A percentile compares a stretch with the other conserved stretches of the same genome.
These are phyloP conservation scores for Dendrolimus punctatus DNA, from an alignment of 1,140 invertebrate genomes.

Conservation along the genomic window DNA sequence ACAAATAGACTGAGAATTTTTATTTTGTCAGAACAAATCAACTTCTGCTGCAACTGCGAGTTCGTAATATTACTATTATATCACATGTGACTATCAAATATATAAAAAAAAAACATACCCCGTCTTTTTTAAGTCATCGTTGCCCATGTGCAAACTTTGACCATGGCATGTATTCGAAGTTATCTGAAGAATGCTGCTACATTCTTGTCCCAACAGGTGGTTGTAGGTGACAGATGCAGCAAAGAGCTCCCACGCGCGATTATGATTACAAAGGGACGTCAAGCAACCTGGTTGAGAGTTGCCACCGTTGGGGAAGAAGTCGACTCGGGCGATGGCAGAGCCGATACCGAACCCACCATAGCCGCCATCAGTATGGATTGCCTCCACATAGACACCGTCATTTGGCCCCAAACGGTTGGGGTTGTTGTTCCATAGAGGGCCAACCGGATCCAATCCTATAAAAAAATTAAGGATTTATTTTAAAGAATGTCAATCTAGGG, in stretches of 20 bases:
- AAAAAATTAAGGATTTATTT: constrained; percentile 39
- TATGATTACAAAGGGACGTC: constrained; percentile 74
- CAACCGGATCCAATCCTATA: constrained; percentile 79
- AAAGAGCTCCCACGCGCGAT: constrained; percentile 74
- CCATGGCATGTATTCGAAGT: constrained; percentile 29
- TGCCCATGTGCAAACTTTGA: constrained; percentile 26
- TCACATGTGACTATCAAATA: too few relatives aligned
- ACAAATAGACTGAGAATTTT: too few relatives aligned
- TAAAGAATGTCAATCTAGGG: too few relatives aligned
- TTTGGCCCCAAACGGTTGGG: constrained; percentile 63
- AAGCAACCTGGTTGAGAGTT: constrained; percentile 61
- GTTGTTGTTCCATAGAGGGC: constrained; percentile 73
- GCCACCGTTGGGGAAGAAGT: constrained; percentile 88
- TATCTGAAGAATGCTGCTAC: constrained; percentile 22
- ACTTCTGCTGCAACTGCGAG: too few relatives aligned
- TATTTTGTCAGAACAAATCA: too few relatives aligned
- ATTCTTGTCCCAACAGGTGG: constrained; percentile 28
- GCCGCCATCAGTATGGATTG: constrained; percentile 82
- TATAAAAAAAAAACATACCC: constrained; percentile 23
- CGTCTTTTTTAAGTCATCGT: constrained; percentile 27
- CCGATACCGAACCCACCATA: constrained; percentile 73
- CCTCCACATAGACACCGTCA: constrained; percentile 77
- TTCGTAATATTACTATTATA: too few relatives aligned
- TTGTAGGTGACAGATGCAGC: constrained; percentile 47
- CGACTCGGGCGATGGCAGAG: constrained; percentile 72